A percentile compares a stretch with the other conserved stretches of the same genome.
These are phyloP conservation scores for Doryteuthis pealeii DNA, from an alignment of 1,140 invertebrate genomes.

Conservation along the genomic window DNA sequence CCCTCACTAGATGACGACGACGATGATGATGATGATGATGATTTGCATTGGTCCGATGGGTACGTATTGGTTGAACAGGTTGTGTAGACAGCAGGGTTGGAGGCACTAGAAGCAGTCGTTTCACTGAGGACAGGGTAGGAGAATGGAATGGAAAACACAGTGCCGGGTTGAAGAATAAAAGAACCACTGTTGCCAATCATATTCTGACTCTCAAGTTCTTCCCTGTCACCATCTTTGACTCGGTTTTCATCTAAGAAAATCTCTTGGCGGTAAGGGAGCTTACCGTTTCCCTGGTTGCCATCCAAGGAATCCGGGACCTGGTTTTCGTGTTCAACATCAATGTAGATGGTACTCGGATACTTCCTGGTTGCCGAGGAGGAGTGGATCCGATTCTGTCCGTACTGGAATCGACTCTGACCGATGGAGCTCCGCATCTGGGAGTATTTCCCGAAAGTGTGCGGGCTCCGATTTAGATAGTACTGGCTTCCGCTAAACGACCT, in stretches of 20 bases:
- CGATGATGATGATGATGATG: background rate
- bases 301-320: background rate
- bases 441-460: background rate
- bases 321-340: slow-evolving; percentile 3
- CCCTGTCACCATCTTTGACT: too few relatives aligned
- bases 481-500: background rate
- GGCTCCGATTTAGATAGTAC: background rate
- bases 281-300: background rate
- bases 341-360: background rate
- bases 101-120: background rate
- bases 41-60: background rate
- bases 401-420: background rate
- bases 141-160: slow-evolving; percentile 37
- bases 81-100: background rate
- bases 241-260: too few relatives aligned
- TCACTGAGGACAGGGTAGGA: slow-evolving; percentile 24
- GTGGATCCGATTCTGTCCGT: background rate
- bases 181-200: slow-evolving; percentile 9
- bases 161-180: slow-evolving; percentile 32
- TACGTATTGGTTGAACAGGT: background rate
- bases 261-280: background rate
- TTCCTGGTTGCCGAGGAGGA: background rate
- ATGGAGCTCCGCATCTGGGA: background rate
- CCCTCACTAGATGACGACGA: background rate
- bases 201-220: background rate